These are phyloP conservation scores for Polydesmus complanatus DNA, from an alignment of 2,888 invertebrate genomes.

Conservation along the genomic window DNA sequence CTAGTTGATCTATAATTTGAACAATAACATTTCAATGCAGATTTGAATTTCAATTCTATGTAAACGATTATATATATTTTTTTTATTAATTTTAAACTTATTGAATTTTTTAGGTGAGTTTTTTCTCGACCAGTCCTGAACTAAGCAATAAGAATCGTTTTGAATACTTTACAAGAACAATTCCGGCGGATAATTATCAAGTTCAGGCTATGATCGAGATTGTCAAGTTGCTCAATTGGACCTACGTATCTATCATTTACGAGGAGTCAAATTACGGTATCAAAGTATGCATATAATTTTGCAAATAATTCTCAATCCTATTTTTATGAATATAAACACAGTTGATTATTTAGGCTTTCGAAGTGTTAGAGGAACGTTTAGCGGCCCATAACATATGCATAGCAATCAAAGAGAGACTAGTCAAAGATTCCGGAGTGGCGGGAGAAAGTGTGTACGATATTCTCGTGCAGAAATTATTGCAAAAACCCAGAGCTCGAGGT, in stretches of 20 bases:
- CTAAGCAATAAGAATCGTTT: slow-evolving; percentile 86
- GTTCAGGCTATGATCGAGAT: slow-evolving; percentile 91
- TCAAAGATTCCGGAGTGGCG: slow-evolving; percentile 90
- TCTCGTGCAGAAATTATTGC: slow-evolving; percentile 68
- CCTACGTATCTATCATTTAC: slow-evolving; percentile 86
- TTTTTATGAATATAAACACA: neutral
- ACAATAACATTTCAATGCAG: too few species aligned
- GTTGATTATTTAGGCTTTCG: slow-evolving; percentile 65
- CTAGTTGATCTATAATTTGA: too few species aligned
- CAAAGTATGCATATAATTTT: slow-evolving; percentile 47
- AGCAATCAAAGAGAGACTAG: slow-evolving; percentile 82
- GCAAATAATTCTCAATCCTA: neutral
- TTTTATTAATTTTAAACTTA: neutral
- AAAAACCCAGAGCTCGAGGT: slow-evolving; percentile 82
- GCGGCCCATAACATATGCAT: slow-evolving; percentile 77
- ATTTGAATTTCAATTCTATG: too few species aligned
- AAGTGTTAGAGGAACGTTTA: slow-evolving; percentile 75
- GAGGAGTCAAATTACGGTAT: slow-evolving; percentile 94
- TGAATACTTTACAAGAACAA: slow-evolving; percentile 85
- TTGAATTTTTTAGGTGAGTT: slow-evolving; percentile 59
- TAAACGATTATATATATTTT: too few species aligned
- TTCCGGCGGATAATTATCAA: slow-evolving; percentile 88
- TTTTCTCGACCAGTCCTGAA: slow-evolving; percentile 88
- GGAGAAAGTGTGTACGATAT: slow-evolving; percentile 72
- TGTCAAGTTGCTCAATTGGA: slow-evolving; percentile 72